Evolutionary conservation across 2,797 vertebrate genomes (phyloP).

Genomic region (Stomatorhinus walkeri): DNA sequence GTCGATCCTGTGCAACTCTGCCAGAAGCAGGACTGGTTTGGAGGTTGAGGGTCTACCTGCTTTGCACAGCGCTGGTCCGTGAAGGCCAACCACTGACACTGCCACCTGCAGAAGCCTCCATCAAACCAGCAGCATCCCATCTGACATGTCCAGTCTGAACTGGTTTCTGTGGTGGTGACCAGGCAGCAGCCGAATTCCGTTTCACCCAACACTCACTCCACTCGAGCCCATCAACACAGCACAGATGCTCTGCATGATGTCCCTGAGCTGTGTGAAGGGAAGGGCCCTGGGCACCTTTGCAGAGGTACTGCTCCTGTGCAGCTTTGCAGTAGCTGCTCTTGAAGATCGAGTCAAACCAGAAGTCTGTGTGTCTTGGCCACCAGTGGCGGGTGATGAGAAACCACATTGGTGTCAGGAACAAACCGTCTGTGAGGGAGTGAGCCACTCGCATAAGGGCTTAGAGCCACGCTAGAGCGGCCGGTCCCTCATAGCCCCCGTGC

Average conservation of each 20-base stretch:
- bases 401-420: not conserved
- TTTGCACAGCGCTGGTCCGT: not conserved
- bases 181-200: not conserved
- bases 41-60: not conserved
- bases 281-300: not conserved
- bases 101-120: not conserved
- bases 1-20: not conserved
- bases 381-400: not conserved
- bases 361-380: not conserved
- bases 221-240: not conserved
- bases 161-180: not conserved
- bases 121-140: not conserved
- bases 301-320: not conserved
- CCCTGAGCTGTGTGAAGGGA: not conserved
- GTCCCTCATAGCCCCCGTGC: not conserved
- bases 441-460: not conserved
- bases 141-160: not conserved
- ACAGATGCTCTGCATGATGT: not conserved
- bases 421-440: not conserved
- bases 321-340: not conserved
- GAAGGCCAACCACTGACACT: not conserved
- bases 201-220: not conserved
- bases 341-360: not conserved
- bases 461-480: not conserved
- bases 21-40: not conserved